Base-by-base conservation (phyloP, 2,888 invertebrate species). In the Tortricodes alternella region DNA sequence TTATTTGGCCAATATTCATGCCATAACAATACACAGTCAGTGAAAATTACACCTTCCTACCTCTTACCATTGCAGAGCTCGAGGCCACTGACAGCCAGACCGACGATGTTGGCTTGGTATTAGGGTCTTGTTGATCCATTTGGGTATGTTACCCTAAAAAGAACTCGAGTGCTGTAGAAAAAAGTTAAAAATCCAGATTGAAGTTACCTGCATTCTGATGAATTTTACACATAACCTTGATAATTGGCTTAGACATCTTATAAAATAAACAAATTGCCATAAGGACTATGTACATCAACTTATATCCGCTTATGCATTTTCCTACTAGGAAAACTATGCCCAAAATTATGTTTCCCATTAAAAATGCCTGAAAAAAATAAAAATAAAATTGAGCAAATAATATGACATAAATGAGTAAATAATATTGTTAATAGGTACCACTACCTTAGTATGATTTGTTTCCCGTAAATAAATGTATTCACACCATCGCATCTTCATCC, bases 381-480 rank as follows among this genome's bases (percentile, higher is more conserved):
- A 52, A 23, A 38, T 13, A 23, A 46, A 16, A 34, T 3, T n/a
- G n/a, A 13, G 11, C 4, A 37, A 18, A 9, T 1, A 21, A 5
- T 5, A n/a, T 18, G 2, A n/a, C 9, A 37, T 18, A 37, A 37
- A n/a, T n/a, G n/a, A n/a, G n/a, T n/a, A n/a, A n/a, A n/a, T 27
- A 35, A 37, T 41, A 37, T 35, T 21, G 13, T 41, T 5, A 32
- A 11, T 15, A 38, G 5, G 19, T 24, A 32, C 16, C 65, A 68
- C 76, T 73, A 89, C 89, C 76, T 90, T 89, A 23, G 89, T 83
- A 53, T 84, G 89, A 69, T 89, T 89, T 29, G 69, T 80, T 74
- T 84, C 81, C 59, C 89, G 73, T 64, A 90, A 62, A 63, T 73
- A 73, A 57, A 86, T 67, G 65, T 79, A 83, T 39, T 83, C 78